Base-by-base conservation (phyloP, 1,140 invertebrate species). In the Scaptomyza graminum region DNA sequence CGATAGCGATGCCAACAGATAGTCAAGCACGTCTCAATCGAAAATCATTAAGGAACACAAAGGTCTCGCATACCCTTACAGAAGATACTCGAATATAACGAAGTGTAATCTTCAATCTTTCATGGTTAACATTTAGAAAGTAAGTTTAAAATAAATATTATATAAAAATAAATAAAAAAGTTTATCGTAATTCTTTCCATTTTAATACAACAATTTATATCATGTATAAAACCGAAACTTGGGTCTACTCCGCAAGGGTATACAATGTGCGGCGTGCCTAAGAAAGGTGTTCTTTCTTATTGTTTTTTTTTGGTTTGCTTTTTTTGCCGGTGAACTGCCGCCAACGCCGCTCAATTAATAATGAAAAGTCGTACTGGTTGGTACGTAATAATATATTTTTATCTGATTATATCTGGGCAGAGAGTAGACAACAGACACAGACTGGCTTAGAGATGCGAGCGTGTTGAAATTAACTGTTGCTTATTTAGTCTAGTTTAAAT, bases 371-470 rank as follows among this genome's bases (percentile, higher is more conserved):
- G 75, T 71, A 63, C 75, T 82, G 78, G 74, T 79, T 82, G 78
- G 74, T 79, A 87, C 83, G 82, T 87, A 83, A 87, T 87, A 87
- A 87, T 82, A 82, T 85, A 87, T 82, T 87, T 87, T 76, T 85
- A 80, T 85, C 80, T 84, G 80, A 84, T 85, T 84, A 84, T 63
- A 84, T 63, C 72, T 71, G 60, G 39, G 41, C 51, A n/a, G n/a
- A 70, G 51, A 77, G 69, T 66, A 79, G 79, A 72, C 71, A 46
- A 12, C 62, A 56, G 54, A n/a, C n/a, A n/a, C 59, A 56, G 54
- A 55, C 67, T 57, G 3, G 37, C 37, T n/a, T 6, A 41, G 37
- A 41, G 37, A 41, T 41, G 37, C 37, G 37, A 41, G 5, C 37
- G 37, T 41, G 37, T n/a, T 6, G 37, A 41, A 41, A 12, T 41